Conservation (phyloP, 2,113 vertebrate genomes). For the Mastomys coucha region DNA sequence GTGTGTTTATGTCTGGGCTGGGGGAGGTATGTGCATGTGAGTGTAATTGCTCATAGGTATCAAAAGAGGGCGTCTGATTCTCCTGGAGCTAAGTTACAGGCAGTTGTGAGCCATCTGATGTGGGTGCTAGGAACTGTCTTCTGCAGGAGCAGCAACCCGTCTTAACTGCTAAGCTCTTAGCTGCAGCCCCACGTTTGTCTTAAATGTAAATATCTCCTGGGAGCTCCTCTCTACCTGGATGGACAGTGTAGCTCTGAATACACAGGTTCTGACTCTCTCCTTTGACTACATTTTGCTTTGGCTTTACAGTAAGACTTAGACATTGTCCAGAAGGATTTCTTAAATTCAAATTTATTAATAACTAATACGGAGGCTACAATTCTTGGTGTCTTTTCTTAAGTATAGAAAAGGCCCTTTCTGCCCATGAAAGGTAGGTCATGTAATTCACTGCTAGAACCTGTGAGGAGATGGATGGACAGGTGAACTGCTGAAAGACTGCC, state of each 20-base stretch:
- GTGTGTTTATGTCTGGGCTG: not conserved
- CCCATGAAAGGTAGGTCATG: not conserved
- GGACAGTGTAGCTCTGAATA: not conserved
- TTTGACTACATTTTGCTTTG: slow-evolving; percentile 42
- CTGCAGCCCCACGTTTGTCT: not conserved
- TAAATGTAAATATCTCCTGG: slow-evolving; percentile 20
- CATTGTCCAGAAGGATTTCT: slow-evolving; percentile 40
- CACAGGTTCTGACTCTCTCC: slow-evolving; percentile 2
- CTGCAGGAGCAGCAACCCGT: not conserved
- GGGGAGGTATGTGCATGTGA: not conserved
- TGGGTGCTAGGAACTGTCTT: not conserved
- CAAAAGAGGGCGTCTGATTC: not conserved
- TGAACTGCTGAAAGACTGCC: slow-evolving; percentile 2
- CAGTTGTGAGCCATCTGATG: not conserved
- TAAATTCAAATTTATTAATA: slow-evolving; percentile 30
- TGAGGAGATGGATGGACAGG: not conserved
- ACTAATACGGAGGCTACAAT: not conserved
- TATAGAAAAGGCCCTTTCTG: not conserved
- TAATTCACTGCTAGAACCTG: not conserved
- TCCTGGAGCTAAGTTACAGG: not conserved
- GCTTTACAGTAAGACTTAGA: not conserved
- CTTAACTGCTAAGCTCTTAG: not conserved
- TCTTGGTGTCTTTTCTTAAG: not conserved
- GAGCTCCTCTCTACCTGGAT: not conserved
- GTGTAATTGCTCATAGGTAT: not conserved